Evolutionary conservation across 2,888 invertebrate species (phyloP), one percentile per base, ranked within the genome.

Genomic region (Dryomyza anilis): DNA sequence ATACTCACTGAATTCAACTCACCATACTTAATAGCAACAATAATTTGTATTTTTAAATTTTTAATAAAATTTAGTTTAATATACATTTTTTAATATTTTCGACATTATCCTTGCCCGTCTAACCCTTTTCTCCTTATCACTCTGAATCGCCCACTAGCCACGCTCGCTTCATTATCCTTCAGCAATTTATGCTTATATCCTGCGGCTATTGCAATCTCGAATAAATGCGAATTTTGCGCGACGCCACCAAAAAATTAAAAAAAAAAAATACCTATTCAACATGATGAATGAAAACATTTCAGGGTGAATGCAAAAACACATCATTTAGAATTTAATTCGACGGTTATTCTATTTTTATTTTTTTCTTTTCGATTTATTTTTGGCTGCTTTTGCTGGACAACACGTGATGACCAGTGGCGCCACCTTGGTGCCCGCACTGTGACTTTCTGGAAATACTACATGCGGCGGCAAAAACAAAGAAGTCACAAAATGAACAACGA

Each of bases 261-360:
- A 19, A 10, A 43, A 21, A 45, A 61, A 36, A 61, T n/a, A 52
- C 16, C 25, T 21, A 36, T 23, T 14, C 14, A n/a, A 60, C 33
- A 36, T 52, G 60, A 50, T 52, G 60, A 52, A 60, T 67, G 52
- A 45, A 64, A 65, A 56, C 36, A 63, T 63, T 57, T 60, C 59
- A 53, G 65, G 48, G 45, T 63, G 66, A 66, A 63, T 60, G 66
- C 67, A 64, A 65, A 65, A 63, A 60, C 58, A 71, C 67, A 69
- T 67, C 66, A 71, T 69, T 71, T 68, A 67, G 69, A 67, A 66
- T 67, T 67, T 69, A 57, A 52, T 36, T n/a, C n/a, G n/a, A n/a
- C n/a, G n/a, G n/a, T n/a, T n/a, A n/a, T n/a, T n/a, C n/a, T n/a
- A n/a, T 52, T 48, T 55, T 64, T 67, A 56, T 63, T 59, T 45